Evolutionary conservation across 2,113 vertebrate species (phyloP).

Genomic region (Puntigrus tetrazona): DNA sequence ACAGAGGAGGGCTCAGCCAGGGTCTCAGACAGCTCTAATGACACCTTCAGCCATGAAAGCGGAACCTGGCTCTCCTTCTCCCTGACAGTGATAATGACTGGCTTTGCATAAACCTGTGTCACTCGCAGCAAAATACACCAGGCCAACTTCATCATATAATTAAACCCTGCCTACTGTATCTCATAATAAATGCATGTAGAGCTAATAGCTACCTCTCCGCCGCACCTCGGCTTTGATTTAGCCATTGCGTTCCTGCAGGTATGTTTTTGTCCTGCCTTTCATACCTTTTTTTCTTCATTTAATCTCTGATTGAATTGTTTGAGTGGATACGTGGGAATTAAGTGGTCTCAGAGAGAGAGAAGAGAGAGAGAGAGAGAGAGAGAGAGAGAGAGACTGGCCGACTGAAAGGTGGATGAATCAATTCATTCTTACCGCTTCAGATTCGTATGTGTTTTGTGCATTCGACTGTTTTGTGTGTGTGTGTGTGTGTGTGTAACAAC

Average conservation of each 20-base stretch:
- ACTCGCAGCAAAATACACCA: constrained; percentile 74
- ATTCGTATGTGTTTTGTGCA: constrained; percentile 32
- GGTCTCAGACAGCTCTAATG: constrained; percentile 77
- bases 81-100: constrained; percentile 85
- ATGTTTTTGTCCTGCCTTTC: constrained; percentile 56
- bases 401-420: constrained; percentile 42
- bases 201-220: constrained; percentile 81
- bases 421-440: constrained; percentile 23
- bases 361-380: constrained; percentile 26
- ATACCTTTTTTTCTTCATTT: constrained; percentile 42
- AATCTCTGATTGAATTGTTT: constrained; percentile 47
- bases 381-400: constrained; percentile 23
- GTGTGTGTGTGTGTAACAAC: constrained; percentile 55
- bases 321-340: constrained; percentile 50
- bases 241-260: constrained; percentile 42
- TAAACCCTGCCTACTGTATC: constrained; percentile 78
- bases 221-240: constrained; percentile 68
- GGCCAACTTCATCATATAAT: constrained; percentile 83
- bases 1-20: constrained; percentile 58
- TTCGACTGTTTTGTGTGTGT: constrained; percentile 38
- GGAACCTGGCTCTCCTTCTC: constrained; percentile 64
- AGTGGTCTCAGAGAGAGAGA: constrained; percentile 48
- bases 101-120: constrained; percentile 76
- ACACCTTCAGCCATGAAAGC: constrained; percentile 79
- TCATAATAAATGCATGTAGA: constrained; percentile 82